phyloP scores from a whole-genome alignment of 2,888 invertebrate species.

The Limenitis camilla region DNA sequence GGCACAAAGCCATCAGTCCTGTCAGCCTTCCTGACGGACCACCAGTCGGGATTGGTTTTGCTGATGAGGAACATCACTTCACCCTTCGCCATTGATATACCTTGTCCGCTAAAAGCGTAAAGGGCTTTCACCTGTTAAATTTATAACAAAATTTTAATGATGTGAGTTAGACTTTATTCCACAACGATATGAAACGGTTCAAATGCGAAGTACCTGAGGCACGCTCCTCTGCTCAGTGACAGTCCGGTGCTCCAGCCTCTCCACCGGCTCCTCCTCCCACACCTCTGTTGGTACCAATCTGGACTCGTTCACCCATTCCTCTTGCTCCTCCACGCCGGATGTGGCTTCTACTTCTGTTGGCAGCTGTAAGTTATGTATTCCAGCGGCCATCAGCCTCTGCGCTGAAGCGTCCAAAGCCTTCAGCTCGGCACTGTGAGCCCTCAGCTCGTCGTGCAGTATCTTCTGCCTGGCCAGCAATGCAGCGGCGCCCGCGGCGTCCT shows the following conservation, averaged over 20 bases:
- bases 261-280: conserved; percentile 93
- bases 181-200: no score
- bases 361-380: conserved; percentile 72
- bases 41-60: conserved; percentile 98
- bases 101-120: conserved; percentile 94
- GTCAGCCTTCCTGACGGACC: conserved; percentile 96
- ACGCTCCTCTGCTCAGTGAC: conserved; percentile 90
- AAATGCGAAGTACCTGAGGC: conserved; percentile 81
- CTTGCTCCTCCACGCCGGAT: conserved; percentile 71
- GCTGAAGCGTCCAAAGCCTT: conserved; percentile 86
- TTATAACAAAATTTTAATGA: no score
- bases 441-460: conserved; percentile 90
- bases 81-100: conserved; percentile 92
- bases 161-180: no score
- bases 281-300: conserved; percentile 91
- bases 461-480: conserved; percentile 91
- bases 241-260: conserved; percentile 88
- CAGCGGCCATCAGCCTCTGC: conserved; percentile 81
- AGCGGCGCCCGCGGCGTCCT: conserved; percentile 92
- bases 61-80: conserved; percentile 94
- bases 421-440: conserved; percentile 91
- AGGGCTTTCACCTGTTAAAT: conserved; percentile 78
- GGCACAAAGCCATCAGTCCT: conserved; percentile 98
- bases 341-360: conserved; percentile 77
- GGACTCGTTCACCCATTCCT: conserved; percentile 86